These are phyloP conservation scores for Drosophila acutilabella DNA, from an alignment of 2,888 invertebrate species.

Conservation along the genomic window DNA sequence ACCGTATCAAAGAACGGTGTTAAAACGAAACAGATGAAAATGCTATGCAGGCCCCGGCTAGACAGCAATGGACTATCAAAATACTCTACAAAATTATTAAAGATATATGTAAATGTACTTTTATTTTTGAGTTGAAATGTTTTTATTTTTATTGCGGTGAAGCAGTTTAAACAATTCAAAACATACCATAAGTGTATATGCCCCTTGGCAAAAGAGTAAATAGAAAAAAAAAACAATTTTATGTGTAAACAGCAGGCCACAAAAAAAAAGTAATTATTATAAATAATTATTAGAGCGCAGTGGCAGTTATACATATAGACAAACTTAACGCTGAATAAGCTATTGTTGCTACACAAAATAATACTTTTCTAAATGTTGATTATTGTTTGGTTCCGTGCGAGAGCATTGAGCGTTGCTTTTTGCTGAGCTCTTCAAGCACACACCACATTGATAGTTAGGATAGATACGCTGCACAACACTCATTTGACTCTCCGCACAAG, in stretches of 20 bases:
- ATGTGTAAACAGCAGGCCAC: conserved; percentile 64
- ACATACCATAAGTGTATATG: conserved; percentile 3
- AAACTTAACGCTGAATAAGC: conserved; percentile 36
- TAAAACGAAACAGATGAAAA: conserved; percentile 23
- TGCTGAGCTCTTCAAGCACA: conserved; percentile 37
- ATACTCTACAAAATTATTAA: conserved; percentile 25
- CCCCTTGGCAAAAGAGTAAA: conserved; percentile 8
- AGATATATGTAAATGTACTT: neutral
- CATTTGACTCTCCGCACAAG: conserved; percentile 11
- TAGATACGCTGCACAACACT: conserved; percentile 27
- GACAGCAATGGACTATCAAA: conserved; percentile 2
- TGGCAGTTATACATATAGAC: conserved; percentile 57
- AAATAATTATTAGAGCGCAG: conserved; percentile 80
- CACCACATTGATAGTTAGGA: conserved; percentile 58
- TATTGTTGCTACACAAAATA: conserved; percentile 47
- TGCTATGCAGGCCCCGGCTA: neutral
- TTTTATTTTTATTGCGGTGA: neutral
- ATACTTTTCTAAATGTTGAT: conserved; percentile 51
- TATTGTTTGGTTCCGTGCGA: conserved; percentile 13
- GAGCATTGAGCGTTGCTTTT: conserved; percentile 40
- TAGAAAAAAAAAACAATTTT: conserved; percentile 38
- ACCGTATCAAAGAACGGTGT: conserved; percentile 23
- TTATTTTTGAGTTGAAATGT: neutral
- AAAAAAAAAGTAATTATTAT: conserved; percentile 72
- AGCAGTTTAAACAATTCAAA: neutral